A percentile compares a stretch with the other conserved stretches of the same genome.
Conservation (phyloP, 2,888 invertebrate genomes). For the Sphaerophoria rueppellii region DNA sequence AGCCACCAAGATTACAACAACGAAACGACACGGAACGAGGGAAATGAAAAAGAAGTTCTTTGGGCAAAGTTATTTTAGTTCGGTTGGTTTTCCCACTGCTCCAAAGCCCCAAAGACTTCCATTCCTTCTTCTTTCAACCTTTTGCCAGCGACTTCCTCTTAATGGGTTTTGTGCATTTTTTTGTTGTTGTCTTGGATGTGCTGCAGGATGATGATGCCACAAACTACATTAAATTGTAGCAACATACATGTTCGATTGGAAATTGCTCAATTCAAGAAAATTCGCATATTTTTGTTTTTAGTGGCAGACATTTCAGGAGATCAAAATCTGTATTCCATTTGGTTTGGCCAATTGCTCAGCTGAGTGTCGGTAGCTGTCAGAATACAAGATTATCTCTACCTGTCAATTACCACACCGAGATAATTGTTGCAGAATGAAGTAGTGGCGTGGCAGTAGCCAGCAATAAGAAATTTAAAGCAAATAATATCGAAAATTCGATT, state of each 20-base stretch:
- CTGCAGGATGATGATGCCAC: constrained; percentile 11
- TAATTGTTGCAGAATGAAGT: constrained; percentile 24
- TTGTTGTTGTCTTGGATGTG: constrained; percentile 15
- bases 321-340: constrained; percentile 19
- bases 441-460: background rate
- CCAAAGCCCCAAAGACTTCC: constrained; percentile 73
- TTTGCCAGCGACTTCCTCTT: constrained; percentile 68
- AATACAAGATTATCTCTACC: constrained; percentile 48
- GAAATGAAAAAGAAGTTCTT: constrained; percentile 18
- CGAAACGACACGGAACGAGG: background rate
- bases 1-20: constrained; percentile 7
- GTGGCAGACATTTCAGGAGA: constrained; percentile 29
- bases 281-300: constrained; percentile 8
- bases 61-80: constrained; percentile 54
- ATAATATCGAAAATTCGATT: constrained; percentile 56
- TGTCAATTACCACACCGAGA: constrained; percentile 27
- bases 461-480: background rate
- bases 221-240: background rate
- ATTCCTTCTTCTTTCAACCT: constrained; percentile 62
- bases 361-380: constrained; percentile 57
- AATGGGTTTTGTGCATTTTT: constrained; percentile 45
- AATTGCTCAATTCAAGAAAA: constrained; percentile 68
- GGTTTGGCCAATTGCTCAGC: constrained; percentile 40
- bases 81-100: constrained; percentile 70
- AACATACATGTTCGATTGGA: constrained; percentile 36